A percentile compares a stretch with the other conserved stretches of the same genome.
Evolutionary conservation across 1,140 invertebrate genomes (phyloP).

Genomic region (Microplitis mediator): DNA sequence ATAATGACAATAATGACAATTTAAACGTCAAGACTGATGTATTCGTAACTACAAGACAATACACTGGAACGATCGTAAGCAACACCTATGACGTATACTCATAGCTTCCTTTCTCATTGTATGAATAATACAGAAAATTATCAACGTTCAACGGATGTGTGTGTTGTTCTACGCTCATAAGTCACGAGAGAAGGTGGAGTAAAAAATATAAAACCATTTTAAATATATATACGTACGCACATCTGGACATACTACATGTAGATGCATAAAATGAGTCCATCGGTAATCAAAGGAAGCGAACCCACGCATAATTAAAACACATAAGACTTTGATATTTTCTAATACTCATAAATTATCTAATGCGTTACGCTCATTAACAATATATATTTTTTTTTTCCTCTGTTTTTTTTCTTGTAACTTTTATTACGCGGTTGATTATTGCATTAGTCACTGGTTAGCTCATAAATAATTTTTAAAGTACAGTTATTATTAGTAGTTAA

Average conservation of each 20-base stretch:
- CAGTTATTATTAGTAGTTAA: too few relatives aligned
- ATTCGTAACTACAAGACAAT: neutral
- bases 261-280: neutral
- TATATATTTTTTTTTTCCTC: neutral
- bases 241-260: neutral
- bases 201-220: neutral
- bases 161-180: neutral
- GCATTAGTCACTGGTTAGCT: neutral
- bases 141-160: constrained; percentile 27
- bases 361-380: neutral
- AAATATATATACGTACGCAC: neutral
- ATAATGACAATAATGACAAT: neutral
- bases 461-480: neutral
- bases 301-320: neutral
- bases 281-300: neutral
- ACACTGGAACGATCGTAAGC: neutral
- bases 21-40: neutral
- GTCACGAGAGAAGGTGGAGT: neutral
- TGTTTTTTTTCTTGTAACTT: too few relatives aligned
- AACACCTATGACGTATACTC: neutral
- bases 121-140: constrained; percentile 41
- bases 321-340: neutral
- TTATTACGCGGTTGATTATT: neutral
- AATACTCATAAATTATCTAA: neutral
- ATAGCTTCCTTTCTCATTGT: constrained; percentile 31